Base-by-base conservation (phyloP, 2,888 invertebrate species). In the Heteromurus nitidus region DNA sequence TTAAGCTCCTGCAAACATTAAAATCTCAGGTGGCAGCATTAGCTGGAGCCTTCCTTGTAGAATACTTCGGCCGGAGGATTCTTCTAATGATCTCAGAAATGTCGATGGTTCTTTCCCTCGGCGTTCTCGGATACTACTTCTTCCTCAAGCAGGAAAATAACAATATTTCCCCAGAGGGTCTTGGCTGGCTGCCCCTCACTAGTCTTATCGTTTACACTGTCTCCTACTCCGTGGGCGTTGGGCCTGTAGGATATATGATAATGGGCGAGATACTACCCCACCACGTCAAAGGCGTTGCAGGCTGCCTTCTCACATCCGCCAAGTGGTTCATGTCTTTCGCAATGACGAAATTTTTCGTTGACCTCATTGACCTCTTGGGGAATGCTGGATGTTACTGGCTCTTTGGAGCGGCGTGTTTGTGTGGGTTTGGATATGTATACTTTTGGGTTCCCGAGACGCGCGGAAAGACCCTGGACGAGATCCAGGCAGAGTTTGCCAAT, bases 171-270 rank as follows among this genome's bases (percentile, higher is more conserved):
- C 90, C 91, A 77, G 88, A 91, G 5, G 90, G 90, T 44, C 89
- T 89, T 74, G 90, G 89, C 74, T 92, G 91, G 90, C 89, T 93
- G 88, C 93, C 93, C 81, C 90, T 92, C 70, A 89, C 91, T 85
- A 91, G 92, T 87, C 90, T 93, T 88, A 91, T 92, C 47, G 89
- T 91, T 84, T 93, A 92, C 89, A 92, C 92, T 89, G 91, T 92
- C 86, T 91, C 91, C 60, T 92, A 92, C 81, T 91, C 92, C 1
- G 90, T 92, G 87, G 92, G 92, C 16, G 90, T 92, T 88, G 92
- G 92, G 0, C 92, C 92, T 2, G 90, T 93, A 85, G 92, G 92
- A 31, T 92, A 92, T 87, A 91, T 92, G 60, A 91, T 92, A 67
- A 84, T 84, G 76, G 86, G 86, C n/a, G 87, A 87, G 72, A 80